Evolutionary conservation across 2,113 vertebrate species (phyloP), one percentile per base, ranked within the genome.

Genomic region (Syngnathoides biaculeatus): DNA sequence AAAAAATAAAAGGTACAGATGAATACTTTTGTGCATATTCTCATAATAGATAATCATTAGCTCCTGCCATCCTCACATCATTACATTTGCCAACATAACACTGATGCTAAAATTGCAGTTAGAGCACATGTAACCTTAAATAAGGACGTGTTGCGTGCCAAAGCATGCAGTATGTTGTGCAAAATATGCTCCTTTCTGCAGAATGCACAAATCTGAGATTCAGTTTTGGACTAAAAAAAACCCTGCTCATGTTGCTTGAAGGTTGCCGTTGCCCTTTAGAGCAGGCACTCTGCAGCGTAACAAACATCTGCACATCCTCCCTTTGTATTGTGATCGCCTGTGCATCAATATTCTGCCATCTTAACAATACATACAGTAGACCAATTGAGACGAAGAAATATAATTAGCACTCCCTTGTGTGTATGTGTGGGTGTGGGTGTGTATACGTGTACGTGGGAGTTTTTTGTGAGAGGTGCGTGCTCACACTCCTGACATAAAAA

Each of bases 321-420:
- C 57, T 71, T 78, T 77, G 73, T 74, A 75, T 79, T 79, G 78
- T 71, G 35, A 69, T 69, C 15, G 67, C 74, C 71, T 9, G 60
- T 68, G 76, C 71, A 57, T 80, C 79, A 72, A 84, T 20, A 40
- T 14, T 77, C 79, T 82, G 63, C 71, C 63, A 83, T 84, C 77
- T 88, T 86, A 86, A 81, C 73, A 11, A 59, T 69, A 68, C 82
- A n/a, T n/a, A n/a, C n/a, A n/a, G 81, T 73, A 78, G 69, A 75
- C 77, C 67, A 60, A 81, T 82, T 84, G 78, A 82, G 69, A 84
- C 60, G 48, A 65, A 74, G 74, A 85, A 72, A 77, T 19, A 67
- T 72, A 68, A 55, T 65, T 70, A 50, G 20, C 22, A 39, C 57
- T 71, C 53, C 56, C 22, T 45, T 39, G 14, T 19, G 15, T 53